phyloP scores from a whole-genome alignment of 1,140 invertebrate genomes.

The Paramacrobiotus metropolitanus region DNA sequence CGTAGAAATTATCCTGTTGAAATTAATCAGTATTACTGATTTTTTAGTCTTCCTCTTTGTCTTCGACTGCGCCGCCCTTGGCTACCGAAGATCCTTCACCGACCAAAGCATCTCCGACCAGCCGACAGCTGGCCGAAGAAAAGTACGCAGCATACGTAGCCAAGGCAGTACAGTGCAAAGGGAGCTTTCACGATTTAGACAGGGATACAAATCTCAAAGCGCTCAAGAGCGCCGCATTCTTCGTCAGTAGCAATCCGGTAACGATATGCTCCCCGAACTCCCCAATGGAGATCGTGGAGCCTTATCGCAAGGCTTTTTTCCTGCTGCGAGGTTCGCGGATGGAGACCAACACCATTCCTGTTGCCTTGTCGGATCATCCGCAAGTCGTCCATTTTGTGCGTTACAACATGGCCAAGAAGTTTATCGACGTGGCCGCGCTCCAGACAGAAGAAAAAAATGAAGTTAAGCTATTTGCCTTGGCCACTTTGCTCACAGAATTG shows the following conservation, averaged over 20 bases:
- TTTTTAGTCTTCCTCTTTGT: no score
- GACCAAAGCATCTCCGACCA: no score
- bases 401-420: constrained; percentile 5
- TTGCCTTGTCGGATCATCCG: not conserved
- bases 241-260: not conserved
- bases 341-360: not conserved
- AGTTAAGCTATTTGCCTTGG: not conserved
- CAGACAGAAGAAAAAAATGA: constrained; percentile 2
- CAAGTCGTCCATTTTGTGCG: not conserved
- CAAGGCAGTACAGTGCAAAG: not conserved
- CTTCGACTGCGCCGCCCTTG: no score
- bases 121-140: not conserved
- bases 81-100: no score
- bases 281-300: constrained; percentile 1
- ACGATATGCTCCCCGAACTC: not conserved
- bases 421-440: not conserved
- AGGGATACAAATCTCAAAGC: not conserved
- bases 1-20: no score
- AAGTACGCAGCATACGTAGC: not conserved
- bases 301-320: not conserved
- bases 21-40: no score
- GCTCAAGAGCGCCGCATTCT: not conserved
- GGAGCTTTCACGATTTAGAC: not conserved
- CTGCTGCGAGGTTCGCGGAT: not conserved
- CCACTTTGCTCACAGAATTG: not conserved